These are phyloP conservation scores for Paedocypris micromegethes DNA, from an alignment of 2,797 vertebrate genomes.

Conservation along the genomic window DNA sequence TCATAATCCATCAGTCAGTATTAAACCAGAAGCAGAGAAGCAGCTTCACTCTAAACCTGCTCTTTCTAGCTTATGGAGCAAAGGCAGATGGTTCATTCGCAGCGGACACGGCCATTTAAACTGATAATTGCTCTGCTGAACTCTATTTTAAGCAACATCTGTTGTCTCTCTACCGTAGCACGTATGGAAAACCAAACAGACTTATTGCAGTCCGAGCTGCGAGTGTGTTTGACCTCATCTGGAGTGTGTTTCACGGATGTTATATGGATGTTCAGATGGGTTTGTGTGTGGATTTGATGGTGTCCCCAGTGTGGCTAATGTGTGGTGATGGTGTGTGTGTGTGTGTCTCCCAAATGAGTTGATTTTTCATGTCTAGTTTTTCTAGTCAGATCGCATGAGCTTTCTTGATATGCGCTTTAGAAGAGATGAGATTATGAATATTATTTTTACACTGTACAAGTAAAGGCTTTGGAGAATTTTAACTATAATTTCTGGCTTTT, in stretches of 20 bases:
- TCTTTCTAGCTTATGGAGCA: not conserved
- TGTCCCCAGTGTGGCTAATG: slow-evolving; percentile 27
- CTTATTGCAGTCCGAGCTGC: not conserved
- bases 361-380: slow-evolving; percentile 12
- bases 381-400: slow-evolving; percentile 41
- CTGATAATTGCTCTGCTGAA: not conserved
- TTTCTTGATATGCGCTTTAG: too few relatives aligned
- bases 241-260: slow-evolving; percentile 3
- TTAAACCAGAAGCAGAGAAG: too few relatives aligned
- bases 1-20: slow-evolving; percentile 10
- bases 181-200: slow-evolving; percentile 1
- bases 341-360: slow-evolving; percentile 7
- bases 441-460: too few relatives aligned
- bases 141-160: not conserved
- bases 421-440: too few relatives aligned
- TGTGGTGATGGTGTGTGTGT: slow-evolving; percentile 14
- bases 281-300: slow-evolving; percentile 26
- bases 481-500: too few relatives aligned
- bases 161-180: not conserved
- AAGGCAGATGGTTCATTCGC: slow-evolving; percentile 6
- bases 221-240: not conserved
- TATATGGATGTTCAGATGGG: not conserved
- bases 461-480: too few relatives aligned
- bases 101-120: slow-evolving; percentile 3
- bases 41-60: not conserved